Evolutionary conservation across 2,797 vertebrate species (phyloP).

Genomic region (Amazonetta brasiliensis): DNA sequence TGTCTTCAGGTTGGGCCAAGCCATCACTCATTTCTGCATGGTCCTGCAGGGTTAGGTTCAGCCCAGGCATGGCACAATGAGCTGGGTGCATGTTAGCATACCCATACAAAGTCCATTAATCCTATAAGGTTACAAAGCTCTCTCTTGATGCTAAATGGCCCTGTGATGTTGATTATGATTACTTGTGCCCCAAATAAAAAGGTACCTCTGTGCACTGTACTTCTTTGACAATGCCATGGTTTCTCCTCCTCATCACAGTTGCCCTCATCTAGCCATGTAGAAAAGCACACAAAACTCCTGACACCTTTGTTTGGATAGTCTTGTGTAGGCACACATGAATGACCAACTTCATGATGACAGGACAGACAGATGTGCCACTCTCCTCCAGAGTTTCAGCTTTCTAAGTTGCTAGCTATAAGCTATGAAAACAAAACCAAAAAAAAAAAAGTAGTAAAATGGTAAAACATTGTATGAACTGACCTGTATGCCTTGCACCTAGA

Average conservation of each 20-base stretch:
- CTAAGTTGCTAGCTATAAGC: neutral
- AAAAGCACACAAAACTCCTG: neutral
- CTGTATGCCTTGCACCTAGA: neutral
- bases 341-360: neutral
- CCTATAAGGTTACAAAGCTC: neutral
- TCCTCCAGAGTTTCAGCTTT: neutral
- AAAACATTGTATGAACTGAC: neutral
- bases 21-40: neutral
- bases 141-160: neutral
- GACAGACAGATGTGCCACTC: neutral
- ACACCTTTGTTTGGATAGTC: neutral
- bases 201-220: neutral
- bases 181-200: neutral
- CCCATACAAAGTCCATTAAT: neutral
- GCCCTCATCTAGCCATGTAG: neutral
- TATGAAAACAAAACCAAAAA: neutral
- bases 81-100: neutral
- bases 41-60: neutral
- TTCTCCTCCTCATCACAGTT: neutral
- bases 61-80: neutral
- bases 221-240: neutral
- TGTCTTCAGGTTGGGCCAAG: neutral
- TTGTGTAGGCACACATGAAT: neutral
- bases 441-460: neutral
- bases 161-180: neutral